Evolutionary conservation across 2,797 vertebrate species (phyloP), one percentile per base, ranked within the genome.

Genomic region (Hemibagrus guttatus): DNA sequence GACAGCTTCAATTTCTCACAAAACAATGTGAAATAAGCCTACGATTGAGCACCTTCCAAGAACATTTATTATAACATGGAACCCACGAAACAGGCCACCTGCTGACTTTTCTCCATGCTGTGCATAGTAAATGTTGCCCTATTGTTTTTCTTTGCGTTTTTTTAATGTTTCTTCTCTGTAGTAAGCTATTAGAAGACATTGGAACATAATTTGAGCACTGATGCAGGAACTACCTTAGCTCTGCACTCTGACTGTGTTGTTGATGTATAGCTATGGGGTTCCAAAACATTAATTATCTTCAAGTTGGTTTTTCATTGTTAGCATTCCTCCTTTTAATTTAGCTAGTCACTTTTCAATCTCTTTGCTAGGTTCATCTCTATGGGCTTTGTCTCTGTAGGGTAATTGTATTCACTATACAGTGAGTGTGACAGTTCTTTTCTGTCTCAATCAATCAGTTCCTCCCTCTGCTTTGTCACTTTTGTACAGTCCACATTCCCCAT

Each of bases 1-100:
- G 11, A 74, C 78, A 72, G 85, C 17, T 66, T 86, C 69, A 86
- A 81, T 86, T 86, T 81, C 66, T 86, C 85, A 72, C 68, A n/a
- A 63, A 86, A 86, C 85, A 81, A 81, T 86, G 85, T 86, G 85
- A 81, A 49, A 74, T 35, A 72, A 72, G 85, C 85, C 85, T 52
- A 74, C 66, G 28, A 63, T 28, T 58, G 85, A 83, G 61, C 59
- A 66, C 64, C 68, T 52, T 69, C 85, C 80, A 86, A 80, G 80
- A 86, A 31, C 52, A 86, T 87, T 87, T 58, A 63, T 87, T 83
- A 76, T 49, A 83, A 76, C 59, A 76, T 68, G 49, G 14, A 82
- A 61, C 58, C 23, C 31, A 14, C 28, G 28, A 66, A 76, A 71
- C 35, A 16, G 85, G 17, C 56, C 80, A 56, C 80, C 71, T 87